Percentiles rank a stretch among this genome's conserved stretches.
These are phyloP conservation scores for Schizothorax lantsangensis DNA, from an alignment of 2,797 vertebrate species.

Conservation along the genomic window DNA sequence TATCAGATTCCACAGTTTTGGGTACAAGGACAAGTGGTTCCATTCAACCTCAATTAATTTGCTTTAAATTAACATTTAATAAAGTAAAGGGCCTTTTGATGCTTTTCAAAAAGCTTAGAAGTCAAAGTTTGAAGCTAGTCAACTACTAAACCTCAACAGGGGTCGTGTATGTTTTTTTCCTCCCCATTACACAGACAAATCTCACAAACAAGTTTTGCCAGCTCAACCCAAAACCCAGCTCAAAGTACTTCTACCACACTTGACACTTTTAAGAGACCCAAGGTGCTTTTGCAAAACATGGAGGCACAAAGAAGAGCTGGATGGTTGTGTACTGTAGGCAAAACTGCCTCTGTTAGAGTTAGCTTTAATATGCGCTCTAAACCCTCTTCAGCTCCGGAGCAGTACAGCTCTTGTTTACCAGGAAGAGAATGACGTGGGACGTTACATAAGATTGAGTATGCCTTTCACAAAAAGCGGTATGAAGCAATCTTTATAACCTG, in stretches of 20 bases:
- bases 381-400: slow-evolving; percentile 24
- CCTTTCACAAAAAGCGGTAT: slow-evolving; percentile 41
- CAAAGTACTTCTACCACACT: slow-evolving; percentile 1
- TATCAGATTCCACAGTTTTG: background rate
- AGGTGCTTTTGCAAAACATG: slow-evolving; percentile 57
- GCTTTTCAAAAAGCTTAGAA: background rate
- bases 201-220: background rate
- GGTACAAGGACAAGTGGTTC: background rate
- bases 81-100: background rate
- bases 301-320: slow-evolving; percentile 30
- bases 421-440: slow-evolving; percentile 35
- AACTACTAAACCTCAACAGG: background rate
- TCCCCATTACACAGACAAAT: background rate
- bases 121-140: background rate
- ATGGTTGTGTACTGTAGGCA: slow-evolving; percentile 23
- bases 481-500: slow-evolving; percentile 29
- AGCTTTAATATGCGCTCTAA: slow-evolving; percentile 35
- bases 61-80: background rate
- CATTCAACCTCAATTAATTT: background rate
- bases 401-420: slow-evolving; percentile 33
- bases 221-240: slow-evolving; percentile 23
- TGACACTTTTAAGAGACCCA: slow-evolving; percentile 8
- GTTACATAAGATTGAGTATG: slow-evolving; percentile 52
- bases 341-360: slow-evolving; percentile 33
- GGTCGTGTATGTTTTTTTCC: background rate